Conservation (phyloP, 2,113 vertebrate species). For the Hippolais icterina region DNA sequence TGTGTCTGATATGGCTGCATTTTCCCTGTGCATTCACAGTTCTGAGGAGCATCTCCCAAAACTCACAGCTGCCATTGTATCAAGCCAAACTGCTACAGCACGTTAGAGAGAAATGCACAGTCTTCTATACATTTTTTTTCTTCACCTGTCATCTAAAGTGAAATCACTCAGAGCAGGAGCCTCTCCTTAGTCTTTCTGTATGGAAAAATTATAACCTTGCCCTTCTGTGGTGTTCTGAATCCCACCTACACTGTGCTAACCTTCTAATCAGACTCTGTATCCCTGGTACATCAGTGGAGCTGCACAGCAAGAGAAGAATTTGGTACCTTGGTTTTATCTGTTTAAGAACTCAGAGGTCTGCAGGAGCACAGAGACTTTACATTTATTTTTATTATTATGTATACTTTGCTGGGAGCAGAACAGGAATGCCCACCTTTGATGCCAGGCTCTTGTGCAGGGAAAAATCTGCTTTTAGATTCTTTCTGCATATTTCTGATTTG, state of each 20-base stretch:
- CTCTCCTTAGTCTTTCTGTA: neutral
- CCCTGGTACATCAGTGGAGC: neutral
- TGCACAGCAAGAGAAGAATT: neutral
- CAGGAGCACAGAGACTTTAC: neutral
- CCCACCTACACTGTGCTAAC: neutral
- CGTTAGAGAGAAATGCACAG: fast-evolving
- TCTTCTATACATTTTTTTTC: neutral
- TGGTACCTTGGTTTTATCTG: neutral
- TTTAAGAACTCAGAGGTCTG: neutral
- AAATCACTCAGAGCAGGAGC: neutral
- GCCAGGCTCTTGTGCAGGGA: neutral
- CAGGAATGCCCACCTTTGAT: neutral
- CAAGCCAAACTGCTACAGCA: neutral
- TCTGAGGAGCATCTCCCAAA: neutral
- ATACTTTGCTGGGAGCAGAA: neutral
- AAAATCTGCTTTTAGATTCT: neutral
- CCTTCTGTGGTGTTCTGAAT: neutral
- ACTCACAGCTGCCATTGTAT: neutral
- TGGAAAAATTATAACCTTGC: neutral
- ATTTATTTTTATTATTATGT: neutral
- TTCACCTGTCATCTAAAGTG: neutral
- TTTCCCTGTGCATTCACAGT: neutral
- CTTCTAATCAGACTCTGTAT: neutral
- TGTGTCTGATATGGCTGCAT: neutral
- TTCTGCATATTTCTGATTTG: neutral